A percentile compares a stretch with the other conserved stretches of the same genome.
Evolutionary conservation across 1,140 invertebrate genomes (phyloP).

Genomic region (Trichonephila inaurata): DNA sequence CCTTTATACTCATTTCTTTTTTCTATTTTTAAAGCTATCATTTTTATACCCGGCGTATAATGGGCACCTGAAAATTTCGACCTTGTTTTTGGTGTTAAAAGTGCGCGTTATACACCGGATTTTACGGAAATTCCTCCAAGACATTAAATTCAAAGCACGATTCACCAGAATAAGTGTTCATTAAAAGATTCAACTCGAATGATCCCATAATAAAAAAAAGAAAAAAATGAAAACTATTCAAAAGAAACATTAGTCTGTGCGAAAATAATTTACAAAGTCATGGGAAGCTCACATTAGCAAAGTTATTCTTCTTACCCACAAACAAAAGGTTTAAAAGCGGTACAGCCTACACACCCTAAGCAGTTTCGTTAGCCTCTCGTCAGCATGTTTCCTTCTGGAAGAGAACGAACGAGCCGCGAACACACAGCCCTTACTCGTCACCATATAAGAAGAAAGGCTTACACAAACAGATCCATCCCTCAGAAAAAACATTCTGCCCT

Average conservation of each 20-base stretch:
- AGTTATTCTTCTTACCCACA: not conserved
- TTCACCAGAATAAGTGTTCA: too few relatives aligned
- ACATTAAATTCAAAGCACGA: too few relatives aligned
- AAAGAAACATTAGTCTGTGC: not conserved
- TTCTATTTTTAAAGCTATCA: too few relatives aligned
- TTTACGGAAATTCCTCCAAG: too few relatives aligned
- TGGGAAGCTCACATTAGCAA: not conserved
- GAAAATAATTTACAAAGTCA: not conserved
- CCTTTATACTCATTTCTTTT: too few relatives aligned
- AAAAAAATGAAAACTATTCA: not conserved
- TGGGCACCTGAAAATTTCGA: too few relatives aligned
- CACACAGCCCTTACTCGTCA: not conserved
- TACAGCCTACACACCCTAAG: not conserved
- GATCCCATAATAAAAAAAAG: not conserved
- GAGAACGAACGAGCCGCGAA: not conserved
- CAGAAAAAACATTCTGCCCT: slow-evolving; percentile 45
- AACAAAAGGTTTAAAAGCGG: not conserved
- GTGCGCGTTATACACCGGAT: too few relatives aligned
- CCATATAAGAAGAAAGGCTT: not conserved
- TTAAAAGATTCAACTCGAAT: too few relatives aligned
- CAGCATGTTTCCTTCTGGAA: not conserved
- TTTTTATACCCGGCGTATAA: too few relatives aligned
- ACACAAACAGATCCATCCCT: slow-evolving; percentile 34
- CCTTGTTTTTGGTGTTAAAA: too few relatives aligned
- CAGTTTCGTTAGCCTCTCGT: not conserved